These are phyloP conservation scores for Heliconius erato DNA, from an alignment of 2,888 invertebrate species.

Conservation along the genomic window DNA sequence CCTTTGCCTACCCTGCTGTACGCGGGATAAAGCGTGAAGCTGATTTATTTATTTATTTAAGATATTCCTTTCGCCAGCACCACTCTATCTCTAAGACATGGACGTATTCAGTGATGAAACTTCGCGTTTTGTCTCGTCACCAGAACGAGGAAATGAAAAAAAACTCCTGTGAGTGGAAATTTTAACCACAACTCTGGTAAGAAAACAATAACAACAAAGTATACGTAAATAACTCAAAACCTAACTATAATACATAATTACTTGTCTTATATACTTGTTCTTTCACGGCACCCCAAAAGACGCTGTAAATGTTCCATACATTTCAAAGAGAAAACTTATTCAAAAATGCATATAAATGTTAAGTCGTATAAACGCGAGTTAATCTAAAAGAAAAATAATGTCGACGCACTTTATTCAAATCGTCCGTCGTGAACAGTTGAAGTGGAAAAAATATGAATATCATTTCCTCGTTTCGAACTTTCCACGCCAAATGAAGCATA, in stretches of 20 bases:
- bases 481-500: conserved; percentile 84
- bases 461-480: conserved; percentile 81
- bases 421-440: conserved; percentile 76
- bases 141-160: too few species aligned
- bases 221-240: background rate
- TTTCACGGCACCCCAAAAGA: background rate
- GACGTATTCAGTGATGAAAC: too few species aligned
- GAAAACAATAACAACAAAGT: background rate
- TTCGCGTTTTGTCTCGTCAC: too few species aligned
- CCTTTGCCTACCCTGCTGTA: too few species aligned
- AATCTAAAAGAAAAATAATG: conserved; percentile 58
- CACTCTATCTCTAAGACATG: too few species aligned
- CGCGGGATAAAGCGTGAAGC: too few species aligned
- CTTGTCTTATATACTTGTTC: background rate
- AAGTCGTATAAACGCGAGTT: conserved; percentile 53
- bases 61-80: too few species aligned
- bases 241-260: background rate
- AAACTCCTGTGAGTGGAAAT: too few species aligned
- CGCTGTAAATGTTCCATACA: background rate
- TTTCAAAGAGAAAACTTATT: background rate
- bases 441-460: conserved; percentile 85
- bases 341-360: conserved; percentile 27
- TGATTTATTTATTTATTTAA: too few species aligned
- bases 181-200: too few species aligned
- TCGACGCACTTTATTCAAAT: conserved; percentile 78